Evolutionary conservation across 2,113 vertebrate genomes (phyloP).

Genomic region (Oryctolagus cuniculus): mOryCun1.1 NC_091436.1:166426001-166426500

Average conservation of each 20-base stretch:
- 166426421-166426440: not conserved
- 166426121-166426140: accelerated
- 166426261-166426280: not conserved
- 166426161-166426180: not conserved
- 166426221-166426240: not conserved
- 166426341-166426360: accelerated
- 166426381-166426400: accelerated
- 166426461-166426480: not conserved
- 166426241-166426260: no score
- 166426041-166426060: accelerated
- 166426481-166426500: not conserved
- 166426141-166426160: not conserved
- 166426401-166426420: not conserved
- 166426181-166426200: not conserved
- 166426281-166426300: not conserved
- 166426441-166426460: accelerated
- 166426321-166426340: accelerated
- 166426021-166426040: not conserved
- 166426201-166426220: accelerated
- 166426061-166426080: not conserved
- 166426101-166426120: not conserved
- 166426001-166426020: not conserved
- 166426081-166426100: no score
- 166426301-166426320: not conserved
- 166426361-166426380: not conserved